phyloP scores from a whole-genome alignment of 2,113 vertebrate genomes.

The Boleophthalmus pectinirostris region DNA sequence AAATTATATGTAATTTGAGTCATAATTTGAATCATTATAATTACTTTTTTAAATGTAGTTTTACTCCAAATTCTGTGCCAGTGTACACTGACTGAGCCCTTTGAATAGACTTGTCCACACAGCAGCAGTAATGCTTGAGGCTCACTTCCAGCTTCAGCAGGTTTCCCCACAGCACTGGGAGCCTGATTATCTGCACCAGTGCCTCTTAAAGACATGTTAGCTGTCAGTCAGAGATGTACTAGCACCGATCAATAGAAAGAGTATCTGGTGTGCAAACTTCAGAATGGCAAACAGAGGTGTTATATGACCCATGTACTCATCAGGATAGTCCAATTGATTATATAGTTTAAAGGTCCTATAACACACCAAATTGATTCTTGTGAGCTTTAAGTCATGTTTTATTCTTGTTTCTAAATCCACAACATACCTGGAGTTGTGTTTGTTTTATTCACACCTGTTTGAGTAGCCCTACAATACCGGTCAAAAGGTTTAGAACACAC shows the following conservation, averaged over 20 bases:
- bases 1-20: too few species aligned
- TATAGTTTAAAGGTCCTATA: neutral
- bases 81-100: neutral
- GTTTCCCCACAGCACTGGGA: slow-evolving; percentile 14
- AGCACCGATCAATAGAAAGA: slow-evolving; percentile 24
- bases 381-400: too few species aligned
- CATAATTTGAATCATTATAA: too few species aligned
- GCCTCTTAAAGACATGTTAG: slow-evolving; percentile 31
- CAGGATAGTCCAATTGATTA: slow-evolving; percentile 14
- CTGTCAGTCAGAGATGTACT: slow-evolving; percentile 22
- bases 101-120: neutral
- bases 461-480: too few species aligned
- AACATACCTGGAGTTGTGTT: too few species aligned
- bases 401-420: too few species aligned
- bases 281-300: slow-evolving; percentile 27
- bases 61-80: neutral
- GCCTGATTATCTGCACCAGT: neutral
- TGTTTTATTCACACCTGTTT: too few species aligned
- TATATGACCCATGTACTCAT: slow-evolving; percentile 25
- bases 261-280: slow-evolving; percentile 12
- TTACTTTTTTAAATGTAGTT: too few species aligned
- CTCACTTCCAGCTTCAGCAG: neutral
- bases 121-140: slow-evolving; percentile 6
- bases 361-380: too few species aligned
- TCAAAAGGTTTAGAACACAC: too few species aligned